Evolutionary conservation across 2,797 vertebrate species (phyloP).

Genomic region (Chloroceryle amazona): DNA sequence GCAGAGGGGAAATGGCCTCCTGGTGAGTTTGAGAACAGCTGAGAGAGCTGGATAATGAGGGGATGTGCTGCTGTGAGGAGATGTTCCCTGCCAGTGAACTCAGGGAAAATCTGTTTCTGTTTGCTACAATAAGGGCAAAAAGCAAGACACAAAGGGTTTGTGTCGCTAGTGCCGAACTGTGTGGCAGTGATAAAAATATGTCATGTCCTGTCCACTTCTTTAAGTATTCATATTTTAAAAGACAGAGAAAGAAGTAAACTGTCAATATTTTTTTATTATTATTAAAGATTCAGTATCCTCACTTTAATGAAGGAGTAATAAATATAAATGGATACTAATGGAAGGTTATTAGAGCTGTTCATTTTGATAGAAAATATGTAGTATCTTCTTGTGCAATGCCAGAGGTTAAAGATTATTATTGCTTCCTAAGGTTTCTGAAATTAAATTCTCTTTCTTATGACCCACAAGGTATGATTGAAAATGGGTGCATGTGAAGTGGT

Average conservation of each 20-base stretch:
- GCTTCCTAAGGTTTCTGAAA: constrained; percentile 41
- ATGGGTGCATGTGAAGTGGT: background rate
- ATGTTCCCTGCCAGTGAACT: constrained; percentile 55
- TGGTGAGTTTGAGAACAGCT: constrained; percentile 49
- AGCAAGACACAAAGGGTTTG: constrained; percentile 47
- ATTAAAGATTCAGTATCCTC: constrained; percentile 10
- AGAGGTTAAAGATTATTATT: constrained; percentile 67
- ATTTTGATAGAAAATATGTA: constrained; percentile 51
- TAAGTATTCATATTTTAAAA: constrained; percentile 45
- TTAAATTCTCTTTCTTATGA: constrained; percentile 51
- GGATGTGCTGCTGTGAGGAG: constrained; percentile 44
- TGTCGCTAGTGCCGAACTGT: constrained; percentile 2
- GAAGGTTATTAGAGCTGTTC: constrained; percentile 31
- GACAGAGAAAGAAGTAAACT: constrained; percentile 33
- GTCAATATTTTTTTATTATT: background rate
- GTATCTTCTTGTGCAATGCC: constrained; percentile 17
- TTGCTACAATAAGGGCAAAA: constrained; percentile 57
- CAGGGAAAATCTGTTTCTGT: constrained; percentile 63
- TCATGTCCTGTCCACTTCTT: background rate
- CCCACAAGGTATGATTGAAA: constrained; percentile 33
- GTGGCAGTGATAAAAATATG: constrained; percentile 48
- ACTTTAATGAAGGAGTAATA: constrained; percentile 64
- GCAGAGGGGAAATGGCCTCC: constrained; percentile 49
- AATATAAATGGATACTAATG: constrained; percentile 67
- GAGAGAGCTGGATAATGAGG: constrained; percentile 52